phyloP scores from a whole-genome alignment of 2,113 vertebrate species.

The Hippocampus mohnikei region DNA sequence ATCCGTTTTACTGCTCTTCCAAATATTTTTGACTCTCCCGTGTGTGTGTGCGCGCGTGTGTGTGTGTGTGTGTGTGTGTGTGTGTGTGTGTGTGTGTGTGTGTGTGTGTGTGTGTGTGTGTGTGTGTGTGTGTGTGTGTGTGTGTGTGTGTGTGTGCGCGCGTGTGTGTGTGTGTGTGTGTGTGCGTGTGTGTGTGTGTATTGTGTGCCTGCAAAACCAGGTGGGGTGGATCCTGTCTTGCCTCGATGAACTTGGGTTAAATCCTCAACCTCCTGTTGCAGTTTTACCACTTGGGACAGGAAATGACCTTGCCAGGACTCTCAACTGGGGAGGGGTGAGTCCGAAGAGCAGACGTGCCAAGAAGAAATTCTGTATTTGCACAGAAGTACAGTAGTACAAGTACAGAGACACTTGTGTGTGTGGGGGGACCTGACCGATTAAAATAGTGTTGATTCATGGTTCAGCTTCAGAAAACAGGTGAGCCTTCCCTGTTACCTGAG shows the following conservation, averaged over 20 bases:
- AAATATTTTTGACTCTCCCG: background rate
- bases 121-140: too few species aligned
- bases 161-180: constrained; percentile 6
- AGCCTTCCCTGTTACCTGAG: too few species aligned
- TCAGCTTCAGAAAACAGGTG: too few species aligned
- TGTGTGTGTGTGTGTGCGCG: too few species aligned
- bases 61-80: background rate
- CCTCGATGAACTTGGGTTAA: constrained; percentile 91
- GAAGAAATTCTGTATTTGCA: background rate
- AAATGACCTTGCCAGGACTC: constrained; percentile 95
- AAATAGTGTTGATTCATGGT: too few species aligned
- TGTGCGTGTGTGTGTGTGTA: background rate
- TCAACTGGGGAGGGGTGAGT: constrained; percentile 99
- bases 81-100: background rate
- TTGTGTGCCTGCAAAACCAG: constrained; percentile 53
- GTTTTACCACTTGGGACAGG: constrained; percentile 96
- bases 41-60: background rate
- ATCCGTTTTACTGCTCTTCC: background rate
- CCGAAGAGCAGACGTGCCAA: background rate
- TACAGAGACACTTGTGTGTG: too few species aligned
- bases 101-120: too few species aligned
- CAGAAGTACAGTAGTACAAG: background rate
- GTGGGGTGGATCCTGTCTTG: constrained; percentile 98
- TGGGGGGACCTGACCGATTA: too few species aligned
- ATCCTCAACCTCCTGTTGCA: constrained; percentile 91